Percentiles rank a stretch among this genome's conserved stretches.
Conservation (phyloP, 2,113 vertebrate species). For the Chlamydotis undulata region DNA sequence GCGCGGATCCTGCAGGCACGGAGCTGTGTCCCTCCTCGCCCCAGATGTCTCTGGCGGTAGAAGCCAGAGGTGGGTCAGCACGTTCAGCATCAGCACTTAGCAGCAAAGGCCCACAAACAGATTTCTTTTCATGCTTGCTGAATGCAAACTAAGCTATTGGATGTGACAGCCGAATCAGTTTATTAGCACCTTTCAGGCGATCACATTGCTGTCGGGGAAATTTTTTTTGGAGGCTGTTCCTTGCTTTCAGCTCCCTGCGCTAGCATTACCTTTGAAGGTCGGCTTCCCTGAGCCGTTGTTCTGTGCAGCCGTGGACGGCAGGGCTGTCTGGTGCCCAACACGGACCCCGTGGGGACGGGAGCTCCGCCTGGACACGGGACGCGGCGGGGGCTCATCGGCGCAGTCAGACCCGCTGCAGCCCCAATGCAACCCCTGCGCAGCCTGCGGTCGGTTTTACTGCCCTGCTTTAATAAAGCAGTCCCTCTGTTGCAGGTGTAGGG, state of each 20-base stretch:
- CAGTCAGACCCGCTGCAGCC: neutral
- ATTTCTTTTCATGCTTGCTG: neutral
- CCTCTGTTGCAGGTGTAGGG: neutral
- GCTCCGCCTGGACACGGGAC: neutral
- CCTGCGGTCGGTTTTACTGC: neutral
- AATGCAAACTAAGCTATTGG: neutral
- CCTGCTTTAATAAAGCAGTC: neutral
- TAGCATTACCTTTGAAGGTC: neutral
- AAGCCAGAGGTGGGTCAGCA: neutral
- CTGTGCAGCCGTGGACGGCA: neutral
- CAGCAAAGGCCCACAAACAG: neutral
- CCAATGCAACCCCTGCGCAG: neutral
- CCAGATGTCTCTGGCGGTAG: rapidly evolving
- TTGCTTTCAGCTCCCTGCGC: neutral
- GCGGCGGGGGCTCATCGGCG: no score
- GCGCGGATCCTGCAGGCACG: neutral
- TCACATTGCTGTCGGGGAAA: neutral
- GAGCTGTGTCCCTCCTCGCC: neutral
- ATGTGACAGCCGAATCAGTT: neutral
- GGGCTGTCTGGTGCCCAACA: neutral
- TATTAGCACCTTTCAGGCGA: neutral
- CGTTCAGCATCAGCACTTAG: neutral
- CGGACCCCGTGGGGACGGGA: neutral
- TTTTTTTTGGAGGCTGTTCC: neutral
- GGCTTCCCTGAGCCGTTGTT: neutral